phyloP scores from a whole-genome alignment of 2,888 invertebrate genomes.

The Agrilus mali region DNA sequence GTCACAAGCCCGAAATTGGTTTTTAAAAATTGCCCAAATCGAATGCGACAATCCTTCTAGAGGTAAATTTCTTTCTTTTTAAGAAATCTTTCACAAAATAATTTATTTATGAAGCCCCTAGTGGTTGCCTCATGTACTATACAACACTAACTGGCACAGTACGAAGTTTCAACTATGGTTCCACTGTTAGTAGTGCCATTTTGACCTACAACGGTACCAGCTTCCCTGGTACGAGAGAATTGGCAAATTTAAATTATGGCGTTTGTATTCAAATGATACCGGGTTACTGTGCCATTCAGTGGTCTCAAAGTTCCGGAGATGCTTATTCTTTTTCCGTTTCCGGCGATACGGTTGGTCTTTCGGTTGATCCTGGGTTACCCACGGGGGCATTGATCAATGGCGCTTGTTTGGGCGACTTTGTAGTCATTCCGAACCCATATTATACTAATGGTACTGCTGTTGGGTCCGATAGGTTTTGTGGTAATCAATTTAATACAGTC shows the following conservation, averaged over 20 bases:
- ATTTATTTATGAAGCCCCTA: slow-evolving; percentile 49
- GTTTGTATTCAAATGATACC: slow-evolving; percentile 62
- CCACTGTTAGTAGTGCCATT: slow-evolving; percentile 28
- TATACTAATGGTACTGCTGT: slow-evolving; percentile 27
- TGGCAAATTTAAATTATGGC: slow-evolving; percentile 62
- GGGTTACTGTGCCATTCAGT: slow-evolving; percentile 62
- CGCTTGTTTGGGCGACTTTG: slow-evolving; percentile 57
- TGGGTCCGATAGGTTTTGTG: slow-evolving; percentile 61
- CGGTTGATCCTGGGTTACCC: slow-evolving; percentile 45
- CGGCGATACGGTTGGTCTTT: slow-evolving; percentile 52
- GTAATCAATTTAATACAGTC: slow-evolving; percentile 52
- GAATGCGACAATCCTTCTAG: slow-evolving; percentile 56
- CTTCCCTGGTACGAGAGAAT: slow-evolving; percentile 50
- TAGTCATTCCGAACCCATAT: slow-evolving; percentile 59
- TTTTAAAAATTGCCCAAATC: slow-evolving; percentile 59
- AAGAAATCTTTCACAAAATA: no score
- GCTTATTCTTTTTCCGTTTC: slow-evolving; percentile 55
- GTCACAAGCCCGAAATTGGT: slow-evolving; percentile 58
- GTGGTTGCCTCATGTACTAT: slow-evolving; percentile 68
- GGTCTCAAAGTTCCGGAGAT: slow-evolving; percentile 39
- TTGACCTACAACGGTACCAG: slow-evolving; percentile 11
- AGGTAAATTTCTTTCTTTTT: slow-evolving; percentile 36
- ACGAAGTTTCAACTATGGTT: slow-evolving; percentile 64
- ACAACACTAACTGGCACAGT: slow-evolving; percentile 49
- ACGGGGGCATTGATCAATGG: slow-evolving; percentile 42